Evolutionary conservation across 1,140 invertebrate species (phyloP), one percentile per base, ranked within the genome.

Genomic region (Listronotus bonariensis): DNA sequence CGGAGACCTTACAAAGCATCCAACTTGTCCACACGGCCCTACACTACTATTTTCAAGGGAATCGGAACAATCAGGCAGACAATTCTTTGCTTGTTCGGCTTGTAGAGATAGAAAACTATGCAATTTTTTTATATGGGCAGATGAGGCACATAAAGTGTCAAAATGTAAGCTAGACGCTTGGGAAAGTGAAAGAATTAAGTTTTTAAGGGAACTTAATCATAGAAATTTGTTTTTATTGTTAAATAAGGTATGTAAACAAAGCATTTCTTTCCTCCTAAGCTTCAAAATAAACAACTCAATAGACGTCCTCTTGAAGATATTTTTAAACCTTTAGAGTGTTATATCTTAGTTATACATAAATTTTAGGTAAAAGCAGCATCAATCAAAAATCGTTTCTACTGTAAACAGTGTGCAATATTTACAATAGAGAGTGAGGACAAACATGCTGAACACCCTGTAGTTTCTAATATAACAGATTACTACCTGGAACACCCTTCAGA

Each of bases 11-110:
- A 76, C 75, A 10, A 76, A 76, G 8, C 80, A 86, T 76, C 85
- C 85, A 1, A 34, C 79, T 11, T 87, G 85, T 70, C 73, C 81
- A 9, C 85, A 89, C 72, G 87, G 90, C 11, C 90, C 90, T 58
- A 86, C 88, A 18, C 78, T 92, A 59, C 77, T 90, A 65, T 91
- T 92, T 82, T 85, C 83, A 31, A 78, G 78, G 67, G 74, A 74
- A 54, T 65, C 70, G 8, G 57, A 80, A 31, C 73, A 74, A 8
- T 62, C 69, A 18, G 74, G 69, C 10, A 60, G 68, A 5, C 74
- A 69, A 63, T 93, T 87, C 78, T 94, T 84, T 78, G 86, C 87
- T 0, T 95, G 93, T 77, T 87, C 93, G 1, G 90, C 90, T 3
- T 92, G 88, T 72, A 83, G 92, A 60, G 87, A 92, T 72, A 77